Base-by-base conservation (phyloP, 2,113 vertebrate genomes). In the Nycticebus coucang region DNA sequence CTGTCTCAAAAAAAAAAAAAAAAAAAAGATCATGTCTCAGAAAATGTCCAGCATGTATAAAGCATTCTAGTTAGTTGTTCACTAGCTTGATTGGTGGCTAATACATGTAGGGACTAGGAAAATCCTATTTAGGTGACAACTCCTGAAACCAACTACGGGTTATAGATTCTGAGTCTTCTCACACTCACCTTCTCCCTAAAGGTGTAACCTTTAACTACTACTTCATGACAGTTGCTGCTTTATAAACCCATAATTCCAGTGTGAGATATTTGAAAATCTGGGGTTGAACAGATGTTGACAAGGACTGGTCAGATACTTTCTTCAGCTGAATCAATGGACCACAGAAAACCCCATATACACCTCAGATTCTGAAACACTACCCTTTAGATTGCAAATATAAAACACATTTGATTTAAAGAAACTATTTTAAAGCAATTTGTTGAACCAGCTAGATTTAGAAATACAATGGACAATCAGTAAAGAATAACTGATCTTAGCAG, bases 321-420 rank as follows among this genome's bases (percentile, higher is more conserved):
- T 68, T 95, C 69, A 37, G 81, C 41, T 87, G 26, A 81, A 87
- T 69, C 45, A 30, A 15, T 5, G 12, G 35, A 30, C 13, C 26
- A 62, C 0, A 21, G 57, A 92, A 88, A 93, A 53, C 57, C 55
- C 66, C 28, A 80, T 55, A 2, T 74, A 28, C 57, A 96, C 37
- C 55, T 89, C 57, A 80, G 50, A 55, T 64, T 91, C 71, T 85
- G 64, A 95, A 93, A 94, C 18, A 69, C 35, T 53, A 87, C 64
- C 55, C 75, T 53, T 55, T 93, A 45, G 45, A 87, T 45, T 74
- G 50, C 30, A 87, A 59, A 66, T 7, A 30, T 55, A 77, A 90
- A 95, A 37, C 57, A 84, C 11, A 69, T 33, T 41, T 72, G 41
- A 22, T 33, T 68, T 88, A 59, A 24, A 88, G 35, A 95, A 94